Evolutionary conservation across 2,113 vertebrate species (phyloP).

Genomic region (Mastomys natalensis): DNA sequence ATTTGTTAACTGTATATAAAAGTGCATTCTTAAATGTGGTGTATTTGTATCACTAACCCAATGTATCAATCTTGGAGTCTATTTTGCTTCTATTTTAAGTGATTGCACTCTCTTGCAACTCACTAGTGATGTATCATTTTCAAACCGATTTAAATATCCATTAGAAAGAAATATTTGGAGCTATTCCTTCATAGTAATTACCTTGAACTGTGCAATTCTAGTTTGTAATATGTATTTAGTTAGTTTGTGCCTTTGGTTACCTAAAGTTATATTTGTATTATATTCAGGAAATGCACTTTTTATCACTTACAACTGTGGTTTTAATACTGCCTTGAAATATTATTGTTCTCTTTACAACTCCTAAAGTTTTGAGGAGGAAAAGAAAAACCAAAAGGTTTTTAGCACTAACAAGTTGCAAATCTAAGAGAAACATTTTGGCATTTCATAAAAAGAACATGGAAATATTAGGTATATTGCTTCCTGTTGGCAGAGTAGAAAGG

Average conservation of each 20-base stretch:
- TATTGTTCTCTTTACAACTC: conserved; percentile 85
- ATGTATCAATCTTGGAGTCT: conserved; percentile 87
- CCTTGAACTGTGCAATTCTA: conserved; percentile 90
- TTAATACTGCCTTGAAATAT: conserved; percentile 89
- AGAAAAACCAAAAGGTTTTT: conserved; percentile 68
- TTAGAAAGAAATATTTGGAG: conserved; percentile 85
- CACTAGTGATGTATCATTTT: conserved; percentile 85
- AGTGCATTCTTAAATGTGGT: conserved; percentile 86
- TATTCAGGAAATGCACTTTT: conserved; percentile 90
- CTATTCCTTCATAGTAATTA: conserved; percentile 84
- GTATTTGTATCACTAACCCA: conserved; percentile 88
- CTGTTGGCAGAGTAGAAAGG: conserved; percentile 70
- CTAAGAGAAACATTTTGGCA: conserved; percentile 77
- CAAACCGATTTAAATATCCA: conserved; percentile 88
- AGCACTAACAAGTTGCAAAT: conserved; percentile 75
- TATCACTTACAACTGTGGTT: conserved; percentile 86
- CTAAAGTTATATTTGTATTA: conserved; percentile 89
- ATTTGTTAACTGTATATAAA: conserved; percentile 87
- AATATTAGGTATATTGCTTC: conserved; percentile 60
- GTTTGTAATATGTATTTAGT: conserved; percentile 90
- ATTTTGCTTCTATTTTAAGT: conserved; percentile 88
- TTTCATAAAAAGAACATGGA: conserved; percentile 68
- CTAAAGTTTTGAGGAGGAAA: conserved; percentile 83
- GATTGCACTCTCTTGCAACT: conserved; percentile 86
- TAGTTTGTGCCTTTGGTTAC: conserved; percentile 90